phyloP scores from a whole-genome alignment of 1,140 invertebrate species.

The Battus philenor region DNA sequence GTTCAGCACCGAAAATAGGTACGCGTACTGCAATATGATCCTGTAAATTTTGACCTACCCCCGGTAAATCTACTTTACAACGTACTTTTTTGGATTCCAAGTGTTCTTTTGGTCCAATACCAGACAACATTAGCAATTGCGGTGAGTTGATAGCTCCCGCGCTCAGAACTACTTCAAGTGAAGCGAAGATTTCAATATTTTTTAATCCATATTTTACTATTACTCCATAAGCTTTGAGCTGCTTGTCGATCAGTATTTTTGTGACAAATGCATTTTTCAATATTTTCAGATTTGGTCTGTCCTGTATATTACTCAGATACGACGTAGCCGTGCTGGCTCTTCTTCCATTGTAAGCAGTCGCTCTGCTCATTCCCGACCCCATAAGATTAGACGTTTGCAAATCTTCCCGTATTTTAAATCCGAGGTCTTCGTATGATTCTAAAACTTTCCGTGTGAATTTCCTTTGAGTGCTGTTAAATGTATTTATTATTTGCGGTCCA shows the following conservation, averaged over 20 bases:
- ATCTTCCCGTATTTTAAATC: conserved; percentile 33
- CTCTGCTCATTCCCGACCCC: conserved; percentile 49
- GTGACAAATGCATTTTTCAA: conserved; percentile 77
- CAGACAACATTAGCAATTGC: conserved; percentile 68
- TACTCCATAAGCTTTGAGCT: conserved; percentile 43
- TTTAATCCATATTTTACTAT: conserved; percentile 36
- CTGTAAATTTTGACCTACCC: conserved; percentile 84
- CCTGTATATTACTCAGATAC: conserved; percentile 75
- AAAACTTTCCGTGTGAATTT: conserved; percentile 43
- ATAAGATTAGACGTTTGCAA: conserved; percentile 46
- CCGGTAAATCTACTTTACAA: conserved; percentile 75
- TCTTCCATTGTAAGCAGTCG: conserved; percentile 70
- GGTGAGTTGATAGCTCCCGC: conserved; percentile 74
- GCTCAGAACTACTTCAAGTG: conserved; percentile 74
- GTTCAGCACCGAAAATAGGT: conserved; percentile 36
- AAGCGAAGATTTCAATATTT: conserved; percentile 39
- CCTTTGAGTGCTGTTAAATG: conserved; percentile 23
- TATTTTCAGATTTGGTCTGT: conserved; percentile 81
- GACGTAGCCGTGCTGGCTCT: conserved; percentile 78
- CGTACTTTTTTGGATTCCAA: conserved; percentile 60
- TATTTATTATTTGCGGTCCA: conserved; percentile 26
- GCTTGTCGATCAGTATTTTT: conserved; percentile 45
- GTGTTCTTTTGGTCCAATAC: conserved; percentile 58
- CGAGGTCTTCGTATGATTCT: conserved; percentile 35
- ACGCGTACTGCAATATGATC: conserved; percentile 71